A percentile compares a stretch with the other conserved stretches of the same genome.
These are phyloP conservation scores for Sorex araneus DNA, from an alignment of 2,113 vertebrate species.

Conservation along the genomic window DNA sequence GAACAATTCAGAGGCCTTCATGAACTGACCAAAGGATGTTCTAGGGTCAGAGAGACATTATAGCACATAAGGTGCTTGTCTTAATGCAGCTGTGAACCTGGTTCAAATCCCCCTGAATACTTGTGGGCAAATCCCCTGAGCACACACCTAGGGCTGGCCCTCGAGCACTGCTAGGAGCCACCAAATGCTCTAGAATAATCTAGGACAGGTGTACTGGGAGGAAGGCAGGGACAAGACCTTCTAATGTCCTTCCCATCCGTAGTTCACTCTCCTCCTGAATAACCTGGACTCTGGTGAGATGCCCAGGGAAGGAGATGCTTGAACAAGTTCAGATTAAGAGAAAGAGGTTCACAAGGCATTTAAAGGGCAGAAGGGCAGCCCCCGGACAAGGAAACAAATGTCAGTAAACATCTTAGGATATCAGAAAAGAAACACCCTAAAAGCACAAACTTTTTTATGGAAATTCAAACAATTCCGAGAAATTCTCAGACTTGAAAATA, in stretches of 20 bases:
- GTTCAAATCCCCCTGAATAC: no score
- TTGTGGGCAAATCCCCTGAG: no score
- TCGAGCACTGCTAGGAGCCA: no score
- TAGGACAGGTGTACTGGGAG: background rate
- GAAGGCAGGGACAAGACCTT: constrained; percentile 29
- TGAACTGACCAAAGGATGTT: constrained; percentile 51
- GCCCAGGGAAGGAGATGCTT: background rate
- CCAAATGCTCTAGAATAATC: constrained; percentile 24
- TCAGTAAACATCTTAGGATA: constrained; percentile 54
- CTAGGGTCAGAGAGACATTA: background rate
- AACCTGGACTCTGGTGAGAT: constrained; percentile 9
- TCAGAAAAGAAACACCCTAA: constrained; percentile 47
- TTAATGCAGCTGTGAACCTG: no score
- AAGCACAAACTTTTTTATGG: constrained; percentile 5
- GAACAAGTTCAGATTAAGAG: constrained; percentile 15
- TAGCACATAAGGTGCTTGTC: no score
- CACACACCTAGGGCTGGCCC: no score
- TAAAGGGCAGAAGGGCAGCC: background rate
- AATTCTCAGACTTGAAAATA: constrained; percentile 49
- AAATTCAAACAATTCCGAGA: constrained; percentile 69
- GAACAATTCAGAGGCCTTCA: constrained; percentile 15
- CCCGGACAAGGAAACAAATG: constrained; percentile 49
- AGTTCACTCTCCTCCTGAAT: constrained; percentile 17
- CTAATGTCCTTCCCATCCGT: constrained; percentile 32
- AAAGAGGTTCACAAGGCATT: constrained; percentile 11